Evolutionary conservation across 2,888 invertebrate species (phyloP).

Genomic region (Augochlorella aurata): DNA sequence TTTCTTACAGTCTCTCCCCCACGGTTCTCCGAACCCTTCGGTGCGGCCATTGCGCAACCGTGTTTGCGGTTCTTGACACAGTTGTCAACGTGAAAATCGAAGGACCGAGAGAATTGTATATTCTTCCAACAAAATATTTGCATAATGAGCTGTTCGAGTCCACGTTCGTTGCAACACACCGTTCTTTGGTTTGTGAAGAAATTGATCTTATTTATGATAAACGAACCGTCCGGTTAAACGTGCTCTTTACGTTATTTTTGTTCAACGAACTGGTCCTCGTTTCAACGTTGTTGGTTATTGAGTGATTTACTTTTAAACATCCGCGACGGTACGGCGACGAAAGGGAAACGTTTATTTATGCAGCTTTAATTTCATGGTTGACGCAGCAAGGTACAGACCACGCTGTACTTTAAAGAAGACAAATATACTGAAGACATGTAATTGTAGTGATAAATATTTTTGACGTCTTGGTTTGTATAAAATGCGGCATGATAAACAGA

Average conservation of each 20-base stretch:
- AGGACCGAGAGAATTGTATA: not conserved
- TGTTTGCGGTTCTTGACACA: constrained; percentile 30
- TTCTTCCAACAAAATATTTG: not conserved
- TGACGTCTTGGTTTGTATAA: too few species aligned
- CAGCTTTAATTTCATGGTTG: too few species aligned
- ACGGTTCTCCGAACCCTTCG: not conserved
- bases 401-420: too few species aligned
- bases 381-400: too few species aligned
- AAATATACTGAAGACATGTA: too few species aligned
- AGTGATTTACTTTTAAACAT: too few species aligned
- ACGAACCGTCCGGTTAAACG: not conserved
- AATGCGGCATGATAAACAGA: too few species aligned
- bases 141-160: too few species aligned
- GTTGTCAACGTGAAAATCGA: constrained; percentile 9
- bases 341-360: too few species aligned
- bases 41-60: constrained; percentile 22
- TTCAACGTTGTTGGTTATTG: too few species aligned
- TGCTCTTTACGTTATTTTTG: not conserved
- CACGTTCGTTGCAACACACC: not conserved
- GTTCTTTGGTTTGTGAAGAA: not conserved
- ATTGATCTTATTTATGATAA: not conserved
- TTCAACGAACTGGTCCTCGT: not conserved
- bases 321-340: too few species aligned
- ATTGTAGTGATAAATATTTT: too few species aligned
- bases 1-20: not conserved